Percentiles rank a stretch among this genome's conserved stretches.
Evolutionary conservation across 2,113 vertebrate genomes (phyloP).

Genomic region (Pituophis catenifer): DNA sequence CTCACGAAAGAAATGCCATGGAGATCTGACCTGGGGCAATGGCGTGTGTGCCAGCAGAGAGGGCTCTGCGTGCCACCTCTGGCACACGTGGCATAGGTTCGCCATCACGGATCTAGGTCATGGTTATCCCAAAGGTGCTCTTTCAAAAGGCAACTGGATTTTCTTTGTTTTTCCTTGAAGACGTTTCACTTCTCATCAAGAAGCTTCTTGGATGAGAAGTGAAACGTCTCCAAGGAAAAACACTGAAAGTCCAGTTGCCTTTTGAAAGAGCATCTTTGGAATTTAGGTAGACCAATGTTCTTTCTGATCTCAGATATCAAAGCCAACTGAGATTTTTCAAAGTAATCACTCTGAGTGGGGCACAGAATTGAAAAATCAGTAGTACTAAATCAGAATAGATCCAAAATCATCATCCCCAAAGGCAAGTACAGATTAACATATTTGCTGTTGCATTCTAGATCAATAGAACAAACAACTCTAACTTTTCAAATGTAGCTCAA

Average conservation of each 20-base stretch:
- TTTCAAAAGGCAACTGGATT: too few species aligned
- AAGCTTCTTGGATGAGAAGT: too few species aligned
- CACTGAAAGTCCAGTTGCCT: neutral
- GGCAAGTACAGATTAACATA: neutral
- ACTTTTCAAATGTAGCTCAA: neutral
- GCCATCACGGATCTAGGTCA: neutral
- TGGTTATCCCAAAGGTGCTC: too few species aligned
- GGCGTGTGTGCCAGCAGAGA: too few species aligned
- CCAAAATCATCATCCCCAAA: neutral
- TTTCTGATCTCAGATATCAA: neutral
- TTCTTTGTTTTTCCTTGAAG: too few species aligned
- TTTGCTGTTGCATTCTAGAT: neutral
- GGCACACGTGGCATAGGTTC: too few species aligned
- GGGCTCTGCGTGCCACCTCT: too few species aligned
- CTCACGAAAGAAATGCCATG: too few species aligned
- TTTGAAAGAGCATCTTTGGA: neutral
- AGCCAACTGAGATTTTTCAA: neutral
- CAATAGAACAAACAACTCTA: neutral
- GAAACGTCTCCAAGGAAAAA: too few species aligned
- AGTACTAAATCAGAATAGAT: neutral
- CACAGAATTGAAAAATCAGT: neutral
- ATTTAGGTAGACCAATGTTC: neutral
- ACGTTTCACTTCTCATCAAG: too few species aligned
- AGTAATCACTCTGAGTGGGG: neutral
- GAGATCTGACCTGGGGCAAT: too few species aligned